Conservation (phyloP, 1,140 invertebrate genomes). For the Micrasema minimum region DNA sequence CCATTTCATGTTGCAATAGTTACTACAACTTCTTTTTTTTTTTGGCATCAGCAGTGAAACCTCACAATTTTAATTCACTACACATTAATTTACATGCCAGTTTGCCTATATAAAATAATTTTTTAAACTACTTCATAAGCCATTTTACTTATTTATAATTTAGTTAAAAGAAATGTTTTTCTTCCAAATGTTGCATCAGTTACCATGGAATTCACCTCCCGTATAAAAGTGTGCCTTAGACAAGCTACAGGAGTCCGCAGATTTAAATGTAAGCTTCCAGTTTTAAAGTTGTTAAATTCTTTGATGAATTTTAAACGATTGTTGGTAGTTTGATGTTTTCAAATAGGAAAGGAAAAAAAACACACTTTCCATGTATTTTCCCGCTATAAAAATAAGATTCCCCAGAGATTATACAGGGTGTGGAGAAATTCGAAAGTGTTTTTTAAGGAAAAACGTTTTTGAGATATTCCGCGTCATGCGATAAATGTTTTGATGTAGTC, state of each 20-base stretch:
- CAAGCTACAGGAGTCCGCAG: neutral
- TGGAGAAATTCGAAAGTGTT: constrained; percentile 2
- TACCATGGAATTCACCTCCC: no score
- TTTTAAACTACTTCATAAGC: no score
- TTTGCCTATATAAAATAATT: neutral
- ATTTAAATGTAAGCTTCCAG: neutral
- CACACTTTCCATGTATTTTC: constrained; percentile 19
- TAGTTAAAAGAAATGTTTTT: no score
- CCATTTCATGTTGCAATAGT: no score
- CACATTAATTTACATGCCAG: no score
- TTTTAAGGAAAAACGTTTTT: constrained; percentile 26
- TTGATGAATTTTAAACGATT: neutral
- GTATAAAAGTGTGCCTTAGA: neutral
- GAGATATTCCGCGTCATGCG: constrained; percentile 12
- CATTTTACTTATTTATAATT: no score
- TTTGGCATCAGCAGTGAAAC: no score
- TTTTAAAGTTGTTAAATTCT: neutral
- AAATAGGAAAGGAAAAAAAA: constrained; percentile 17
- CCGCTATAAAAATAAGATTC: constrained; percentile 27
- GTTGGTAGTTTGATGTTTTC: neutral
- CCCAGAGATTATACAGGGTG: constrained; percentile 1
- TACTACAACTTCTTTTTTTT: no score
- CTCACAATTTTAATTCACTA: no score
- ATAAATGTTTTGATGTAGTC: constrained; percentile 9
- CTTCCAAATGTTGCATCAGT: no score